Evolutionary conservation across 2,113 vertebrate genomes (phyloP).

Genomic region (Larimichthys polyactis): DNA sequence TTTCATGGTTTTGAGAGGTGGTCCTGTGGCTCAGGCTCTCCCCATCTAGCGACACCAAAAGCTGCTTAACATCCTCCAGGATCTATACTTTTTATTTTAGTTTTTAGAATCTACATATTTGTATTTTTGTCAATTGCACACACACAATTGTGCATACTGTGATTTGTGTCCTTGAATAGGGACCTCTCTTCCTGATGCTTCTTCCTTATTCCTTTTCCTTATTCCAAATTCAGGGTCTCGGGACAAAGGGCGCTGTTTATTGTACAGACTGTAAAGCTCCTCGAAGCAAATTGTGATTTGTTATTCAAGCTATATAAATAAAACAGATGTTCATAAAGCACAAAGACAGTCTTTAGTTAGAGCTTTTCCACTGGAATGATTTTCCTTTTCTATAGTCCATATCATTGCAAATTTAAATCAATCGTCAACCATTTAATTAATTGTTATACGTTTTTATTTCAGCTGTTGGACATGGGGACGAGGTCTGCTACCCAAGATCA

Average conservation of each 20-base stretch:
- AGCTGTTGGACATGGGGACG: background rate
- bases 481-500: background rate
- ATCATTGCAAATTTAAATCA: background rate
- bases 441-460: background rate
- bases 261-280: too few species aligned
- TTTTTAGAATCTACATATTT: too few species aligned
- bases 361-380: background rate
- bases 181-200: too few species aligned
- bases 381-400: background rate
- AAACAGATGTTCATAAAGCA: background rate
- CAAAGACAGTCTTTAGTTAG: too few species aligned
- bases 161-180: too few species aligned
- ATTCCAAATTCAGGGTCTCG: background rate
- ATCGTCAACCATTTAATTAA: background rate
- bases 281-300: too few species aligned
- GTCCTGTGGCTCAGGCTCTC: too few species aligned
- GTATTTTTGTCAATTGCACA: too few species aligned
- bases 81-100: too few species aligned
- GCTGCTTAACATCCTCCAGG: background rate
- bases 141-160: too few species aligned
- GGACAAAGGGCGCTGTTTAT: background rate
- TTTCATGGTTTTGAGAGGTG: too few species aligned
- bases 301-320: background rate
- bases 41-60: too few species aligned
- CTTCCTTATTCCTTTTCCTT: background rate